A percentile compares a stretch with the other conserved stretches of the same genome.
These are phyloP conservation scores for Xiphydria camelus DNA, from an alignment of 2,888 invertebrate genomes.

Conservation along the genomic window DNA sequence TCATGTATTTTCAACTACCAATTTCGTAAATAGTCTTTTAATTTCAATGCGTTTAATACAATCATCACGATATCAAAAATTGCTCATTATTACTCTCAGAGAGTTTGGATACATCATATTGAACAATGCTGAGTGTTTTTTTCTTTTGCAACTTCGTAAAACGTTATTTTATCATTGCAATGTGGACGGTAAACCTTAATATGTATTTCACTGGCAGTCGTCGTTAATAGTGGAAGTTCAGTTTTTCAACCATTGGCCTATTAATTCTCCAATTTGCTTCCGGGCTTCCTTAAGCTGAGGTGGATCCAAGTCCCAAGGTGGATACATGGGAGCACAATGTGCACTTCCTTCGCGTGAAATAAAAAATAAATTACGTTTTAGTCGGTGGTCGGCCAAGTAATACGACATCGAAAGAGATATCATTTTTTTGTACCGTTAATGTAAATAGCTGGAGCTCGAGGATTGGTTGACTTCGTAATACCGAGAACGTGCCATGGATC, in stretches of 20 bases:
- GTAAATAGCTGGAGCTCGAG: constrained; percentile 70
- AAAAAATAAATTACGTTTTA: background rate
- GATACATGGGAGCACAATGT: constrained; percentile 94
- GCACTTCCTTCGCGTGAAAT: constrained; percentile 73
- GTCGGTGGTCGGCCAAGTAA: too few species aligned
- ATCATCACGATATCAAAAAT: too few species aligned
- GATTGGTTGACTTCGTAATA: constrained; percentile 63
- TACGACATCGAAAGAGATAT: constrained; percentile 7
- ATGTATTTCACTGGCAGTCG: too few species aligned
- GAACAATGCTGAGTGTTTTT: too few species aligned
- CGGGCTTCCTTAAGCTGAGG: constrained; percentile 72
- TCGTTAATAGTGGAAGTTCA: constrained; percentile 9
- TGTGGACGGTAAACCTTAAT: too few species aligned
- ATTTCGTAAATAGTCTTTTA: too few species aligned
- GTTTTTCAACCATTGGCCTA: constrained; percentile 64
- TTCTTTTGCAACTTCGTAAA: too few species aligned
- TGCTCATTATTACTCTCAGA: too few species aligned
- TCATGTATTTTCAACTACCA: too few species aligned
- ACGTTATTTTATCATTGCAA: too few species aligned
- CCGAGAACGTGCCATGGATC: constrained; percentile 90
- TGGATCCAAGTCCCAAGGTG: constrained; percentile 68
- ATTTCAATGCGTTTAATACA: too few species aligned
- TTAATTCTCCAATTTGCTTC: constrained; percentile 63
- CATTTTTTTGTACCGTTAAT: constrained; percentile 66
- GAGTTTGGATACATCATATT: too few species aligned